Evolutionary conservation across 2,113 vertebrate genomes (phyloP), one percentile per base, ranked within the genome.

Genomic region (Hippocampus zosterae): DNA sequence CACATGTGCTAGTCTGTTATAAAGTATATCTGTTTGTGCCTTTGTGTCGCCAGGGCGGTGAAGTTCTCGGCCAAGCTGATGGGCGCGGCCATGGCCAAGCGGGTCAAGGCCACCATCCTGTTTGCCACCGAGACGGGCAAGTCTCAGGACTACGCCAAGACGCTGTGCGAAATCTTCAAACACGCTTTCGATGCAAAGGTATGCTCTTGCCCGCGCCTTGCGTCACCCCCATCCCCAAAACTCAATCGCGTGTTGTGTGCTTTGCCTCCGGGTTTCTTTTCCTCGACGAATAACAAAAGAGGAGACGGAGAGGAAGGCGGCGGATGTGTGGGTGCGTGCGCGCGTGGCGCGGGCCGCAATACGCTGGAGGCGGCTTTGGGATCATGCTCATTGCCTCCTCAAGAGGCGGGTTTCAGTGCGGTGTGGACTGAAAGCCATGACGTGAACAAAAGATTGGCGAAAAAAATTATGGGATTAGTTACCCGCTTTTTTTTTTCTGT

Each of bases 21-120:
- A 33, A 33, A 33, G 4, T 37, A 6, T 6, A 5, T 37, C 5
- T 37, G 5, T 37, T 37, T 37, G 33, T 37, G 12, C 21, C 40
- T 27, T n/a, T 65, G 40, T 64, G 40, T 44, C 12, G 50, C 13
- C 83, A 99, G 97, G 85, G 97, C 96, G 8, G 97, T 99, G 76
- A 99, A 99, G 89, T 99, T 99, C 87, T 99, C 97, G 0, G 95
- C 97, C 69, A 99, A 99, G 81, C 90, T 99, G 80, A 99, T 99
- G 97, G 96, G 96, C 3, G 95, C 98, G 53, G 97, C 97, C 25
- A 99, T 99, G 97, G 97, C 97, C 60, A 98, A 97, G 91, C 93
- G 97, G 74, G 97, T 99, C 70, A 99, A 99, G 82, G 97, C 97
- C 0, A 98, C 96, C 81, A 98, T 99, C 72, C 92, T 99, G 68